Conservation (phyloP, 64 coral and sea anemone species). For the Orbicella faveolata region DNA sequence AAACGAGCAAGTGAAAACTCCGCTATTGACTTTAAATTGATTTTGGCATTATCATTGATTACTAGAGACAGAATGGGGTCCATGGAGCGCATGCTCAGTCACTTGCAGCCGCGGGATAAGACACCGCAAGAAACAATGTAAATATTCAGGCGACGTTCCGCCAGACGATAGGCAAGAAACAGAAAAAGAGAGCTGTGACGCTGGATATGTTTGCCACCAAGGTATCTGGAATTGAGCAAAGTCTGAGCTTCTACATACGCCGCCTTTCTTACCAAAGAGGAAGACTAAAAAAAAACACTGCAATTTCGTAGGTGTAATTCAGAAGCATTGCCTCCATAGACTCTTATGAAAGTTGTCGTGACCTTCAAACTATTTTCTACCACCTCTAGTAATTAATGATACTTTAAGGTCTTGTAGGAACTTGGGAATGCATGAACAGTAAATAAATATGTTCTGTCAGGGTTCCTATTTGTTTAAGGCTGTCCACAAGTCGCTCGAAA, state of each 20-base stretch:
- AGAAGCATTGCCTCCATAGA: too few relatives aligned
- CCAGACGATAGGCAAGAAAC: not conserved
- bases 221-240: not conserved
- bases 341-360: not conserved
- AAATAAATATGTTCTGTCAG: too few relatives aligned
- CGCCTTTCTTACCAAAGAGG: too few relatives aligned
- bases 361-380: not conserved
- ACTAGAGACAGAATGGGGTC: not conserved
- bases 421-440: too few relatives aligned
- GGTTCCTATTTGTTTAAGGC: too few relatives aligned
- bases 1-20: too few relatives aligned
- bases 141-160: not conserved
- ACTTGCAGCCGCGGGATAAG: not conserved
- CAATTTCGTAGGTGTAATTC: too few relatives aligned
- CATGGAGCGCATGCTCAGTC: not conserved
- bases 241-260: not conserved
- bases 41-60: not conserved
- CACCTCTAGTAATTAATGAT: too few relatives aligned
- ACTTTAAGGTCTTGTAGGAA: too few relatives aligned
- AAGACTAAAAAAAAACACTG: too few relatives aligned
- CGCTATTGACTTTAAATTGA: not conserved
- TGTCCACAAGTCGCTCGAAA: too few relatives aligned
- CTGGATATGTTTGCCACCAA: not conserved
- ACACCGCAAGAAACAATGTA: not conserved
- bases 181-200: not conserved